phyloP scores from a whole-genome alignment of 2,888 invertebrate genomes.

The Tenodera sinensis region DNA sequence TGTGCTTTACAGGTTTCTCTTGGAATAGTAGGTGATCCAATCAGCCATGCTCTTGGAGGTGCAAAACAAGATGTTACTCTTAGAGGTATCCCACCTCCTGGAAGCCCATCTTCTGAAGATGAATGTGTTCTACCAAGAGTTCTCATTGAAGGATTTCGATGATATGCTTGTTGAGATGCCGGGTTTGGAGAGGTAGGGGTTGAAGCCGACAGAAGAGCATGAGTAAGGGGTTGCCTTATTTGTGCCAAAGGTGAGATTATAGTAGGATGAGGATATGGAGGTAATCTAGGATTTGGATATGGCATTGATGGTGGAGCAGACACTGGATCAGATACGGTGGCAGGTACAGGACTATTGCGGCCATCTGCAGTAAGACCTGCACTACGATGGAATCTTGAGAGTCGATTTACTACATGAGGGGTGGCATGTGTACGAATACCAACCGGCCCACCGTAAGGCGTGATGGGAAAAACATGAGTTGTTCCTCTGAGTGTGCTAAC shows the following conservation, averaged over 20 bases:
- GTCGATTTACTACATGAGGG: slow-evolving; percentile 86
- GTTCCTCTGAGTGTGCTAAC: slow-evolving; percentile 94
- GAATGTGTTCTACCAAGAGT: slow-evolving; percentile 25
- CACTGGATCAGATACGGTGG: slow-evolving; percentile 13
- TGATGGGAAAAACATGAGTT: slow-evolving; percentile 95
- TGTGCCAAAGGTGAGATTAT: slow-evolving; percentile 79
- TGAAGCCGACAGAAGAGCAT: slow-evolving; percentile 19
- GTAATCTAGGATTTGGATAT: slow-evolving; percentile 83
- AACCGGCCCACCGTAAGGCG: slow-evolving; percentile 90
- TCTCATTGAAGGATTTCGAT: slow-evolving; percentile 33
- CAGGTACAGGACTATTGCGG: slow-evolving; percentile 61
- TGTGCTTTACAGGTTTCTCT: slow-evolving; percentile 44
- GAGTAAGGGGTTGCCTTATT: slow-evolving; percentile 54
- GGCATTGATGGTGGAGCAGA: slow-evolving; percentile 52
- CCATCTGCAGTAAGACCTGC: slow-evolving; percentile 78
- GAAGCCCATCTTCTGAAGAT: slow-evolving; percentile 64
- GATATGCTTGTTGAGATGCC: slow-evolving; percentile 50
- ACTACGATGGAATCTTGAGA: slow-evolving; percentile 93
- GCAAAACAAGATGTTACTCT: slow-evolving; percentile 61
- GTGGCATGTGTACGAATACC: slow-evolving; percentile 93
- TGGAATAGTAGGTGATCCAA: slow-evolving; percentile 44
- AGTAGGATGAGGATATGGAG: slow-evolving; percentile 85
- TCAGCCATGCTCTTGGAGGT: slow-evolving; percentile 70
- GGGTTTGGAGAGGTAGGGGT: slow-evolving; percentile 17
- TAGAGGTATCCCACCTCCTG: slow-evolving; percentile 23